Conservation (phyloP, 2,113 vertebrate genomes). For the Hemibagrus wyckioides region DNA sequence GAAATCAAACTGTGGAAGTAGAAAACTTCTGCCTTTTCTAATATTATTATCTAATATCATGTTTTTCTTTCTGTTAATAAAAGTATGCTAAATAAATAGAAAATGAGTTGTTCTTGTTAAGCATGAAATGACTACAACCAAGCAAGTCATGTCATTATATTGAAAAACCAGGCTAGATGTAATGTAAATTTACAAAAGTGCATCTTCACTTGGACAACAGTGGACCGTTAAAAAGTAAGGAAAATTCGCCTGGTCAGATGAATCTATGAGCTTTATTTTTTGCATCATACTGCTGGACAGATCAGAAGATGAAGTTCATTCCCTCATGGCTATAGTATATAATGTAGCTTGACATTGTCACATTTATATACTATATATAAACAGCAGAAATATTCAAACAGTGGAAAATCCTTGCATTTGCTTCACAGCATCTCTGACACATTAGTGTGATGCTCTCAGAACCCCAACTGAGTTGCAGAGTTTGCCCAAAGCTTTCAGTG, state of each 20-base stretch:
- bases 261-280: not conserved
- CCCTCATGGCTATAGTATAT: not conserved
- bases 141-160: not conserved
- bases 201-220: not conserved
- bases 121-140: not conserved
- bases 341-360: not conserved
- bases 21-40: too few relatives aligned
- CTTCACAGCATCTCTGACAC: not conserved
- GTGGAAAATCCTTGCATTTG: not conserved
- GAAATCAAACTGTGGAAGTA: too few relatives aligned
- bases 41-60: too few relatives aligned
- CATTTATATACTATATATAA: not conserved
- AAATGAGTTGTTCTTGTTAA: not conserved
- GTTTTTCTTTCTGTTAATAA: too few relatives aligned
- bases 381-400: not conserved
- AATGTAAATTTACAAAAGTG: not conserved
- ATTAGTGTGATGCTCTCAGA: not conserved
- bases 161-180: not conserved
- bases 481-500: not conserved
- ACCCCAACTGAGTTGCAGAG: not conserved
- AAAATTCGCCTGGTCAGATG: not conserved
- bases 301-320: not conserved
- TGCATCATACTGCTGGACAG: not conserved
- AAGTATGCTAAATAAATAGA: not conserved
- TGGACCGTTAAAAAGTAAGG: not conserved